Percentiles rank a stretch among this genome's conserved stretches.
phyloP scores from a whole-genome alignment of 2,888 invertebrate species.

The Brachyptera risi region DNA sequence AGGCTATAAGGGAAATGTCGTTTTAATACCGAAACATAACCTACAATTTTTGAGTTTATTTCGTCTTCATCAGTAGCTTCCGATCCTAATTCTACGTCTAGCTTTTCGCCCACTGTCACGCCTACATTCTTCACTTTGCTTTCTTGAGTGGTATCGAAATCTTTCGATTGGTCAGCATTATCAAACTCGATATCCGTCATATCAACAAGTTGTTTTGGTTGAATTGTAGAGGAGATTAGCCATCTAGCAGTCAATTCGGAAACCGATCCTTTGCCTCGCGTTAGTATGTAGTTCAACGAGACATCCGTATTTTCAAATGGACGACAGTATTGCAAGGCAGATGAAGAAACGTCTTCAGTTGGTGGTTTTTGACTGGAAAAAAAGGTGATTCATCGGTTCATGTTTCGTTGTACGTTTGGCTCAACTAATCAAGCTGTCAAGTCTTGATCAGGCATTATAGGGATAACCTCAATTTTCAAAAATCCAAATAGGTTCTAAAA shows the following conservation, averaged over 20 bases:
- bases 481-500: too few species aligned
- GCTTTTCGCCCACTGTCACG: conserved; percentile 14
- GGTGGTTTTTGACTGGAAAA: conserved; percentile 39
- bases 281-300: conserved; percentile 44
- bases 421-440: too few species aligned
- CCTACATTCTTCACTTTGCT: conserved; percentile 1
- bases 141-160: neutral
- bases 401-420: too few species aligned
- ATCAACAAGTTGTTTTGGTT: conserved; percentile 53
- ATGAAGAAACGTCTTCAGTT: conserved; percentile 33
- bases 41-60: conserved; percentile 17
- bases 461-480: too few species aligned
- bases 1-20: conserved; percentile 82
- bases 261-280: conserved; percentile 61
- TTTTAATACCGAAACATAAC: neutral
- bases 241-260: conserved; percentile 86
- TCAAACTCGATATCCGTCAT: conserved; percentile 42
- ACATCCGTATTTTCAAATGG: conserved; percentile 32
- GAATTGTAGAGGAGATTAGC: conserved; percentile 69
- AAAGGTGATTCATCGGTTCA: too few species aligned
- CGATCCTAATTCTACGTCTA: conserved; percentile 19
- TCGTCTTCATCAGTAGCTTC: conserved; percentile 24
- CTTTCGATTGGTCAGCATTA: conserved; percentile 13
- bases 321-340: conserved; percentile 3
- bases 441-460: too few species aligned